Evolutionary conservation across 2,113 vertebrate species (phyloP).

Genomic region (Ifrita kowaldi): DNA sequence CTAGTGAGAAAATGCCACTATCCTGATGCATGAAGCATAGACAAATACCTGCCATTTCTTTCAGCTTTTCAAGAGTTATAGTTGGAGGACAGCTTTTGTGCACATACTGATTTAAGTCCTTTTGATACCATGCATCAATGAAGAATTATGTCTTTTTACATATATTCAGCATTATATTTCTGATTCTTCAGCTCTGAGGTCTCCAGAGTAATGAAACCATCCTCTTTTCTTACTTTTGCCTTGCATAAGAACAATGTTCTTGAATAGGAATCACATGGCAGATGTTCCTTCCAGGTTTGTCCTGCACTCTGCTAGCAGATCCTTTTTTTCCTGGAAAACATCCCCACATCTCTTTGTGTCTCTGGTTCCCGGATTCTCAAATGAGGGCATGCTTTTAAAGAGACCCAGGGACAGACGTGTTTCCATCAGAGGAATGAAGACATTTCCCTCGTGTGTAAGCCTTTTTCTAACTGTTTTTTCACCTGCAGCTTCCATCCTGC

Average conservation of each 20-base stretch:
- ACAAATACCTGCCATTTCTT: neutral
- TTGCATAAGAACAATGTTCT: rapidly evolving
- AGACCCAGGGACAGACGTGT: neutral
- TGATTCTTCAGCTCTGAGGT: neutral
- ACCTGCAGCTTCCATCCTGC: neutral
- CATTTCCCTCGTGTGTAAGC: neutral
- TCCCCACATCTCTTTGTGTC: neutral
- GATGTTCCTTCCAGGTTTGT: neutral
- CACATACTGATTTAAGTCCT: neutral
- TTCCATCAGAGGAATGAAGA: neutral
- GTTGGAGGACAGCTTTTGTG: neutral
- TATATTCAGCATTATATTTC: neutral
- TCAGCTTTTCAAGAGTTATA: neutral
- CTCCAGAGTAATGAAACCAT: neutral
- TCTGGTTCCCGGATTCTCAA: neutral
- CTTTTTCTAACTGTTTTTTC: neutral
- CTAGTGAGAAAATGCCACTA: neutral
- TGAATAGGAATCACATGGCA: neutral
- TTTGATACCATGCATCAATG: neutral
- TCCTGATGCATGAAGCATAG: neutral
- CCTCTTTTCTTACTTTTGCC: neutral
- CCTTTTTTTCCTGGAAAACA: neutral
- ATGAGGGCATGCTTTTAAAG: neutral
- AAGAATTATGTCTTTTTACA: neutral
- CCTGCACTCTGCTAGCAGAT: neutral